These are phyloP conservation scores for Epinephelus cyanopodus DNA, from an alignment of 2,113 vertebrate species.

Conservation along the genomic window DNA sequence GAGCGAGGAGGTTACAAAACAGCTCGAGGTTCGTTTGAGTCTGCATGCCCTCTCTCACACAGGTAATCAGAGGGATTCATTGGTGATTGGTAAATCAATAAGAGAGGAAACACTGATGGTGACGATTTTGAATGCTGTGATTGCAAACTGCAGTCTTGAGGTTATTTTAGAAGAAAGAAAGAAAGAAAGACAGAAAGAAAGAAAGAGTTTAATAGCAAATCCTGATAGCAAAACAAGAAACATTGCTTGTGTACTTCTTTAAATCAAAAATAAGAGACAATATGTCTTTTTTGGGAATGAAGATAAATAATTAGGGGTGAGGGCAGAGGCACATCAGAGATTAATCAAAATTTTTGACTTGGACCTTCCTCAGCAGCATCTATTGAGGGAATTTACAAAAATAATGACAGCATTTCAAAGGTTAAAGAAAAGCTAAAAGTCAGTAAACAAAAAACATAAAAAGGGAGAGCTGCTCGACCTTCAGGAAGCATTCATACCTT, in stretches of 20 bases:
- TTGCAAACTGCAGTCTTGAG: background rate
- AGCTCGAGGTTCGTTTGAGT: constrained; percentile 13
- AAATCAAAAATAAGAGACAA: background rate
- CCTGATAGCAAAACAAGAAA: too few relatives aligned
- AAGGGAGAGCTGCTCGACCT: background rate
- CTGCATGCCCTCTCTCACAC: constrained; percentile 10
- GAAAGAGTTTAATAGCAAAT: too few relatives aligned
- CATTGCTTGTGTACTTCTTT: background rate
- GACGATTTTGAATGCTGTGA: background rate
- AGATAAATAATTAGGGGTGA: background rate
- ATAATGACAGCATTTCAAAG: background rate
- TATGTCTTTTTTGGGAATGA: background rate
- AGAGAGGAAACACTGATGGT: background rate
- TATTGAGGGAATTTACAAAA: background rate
- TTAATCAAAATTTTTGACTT: background rate
- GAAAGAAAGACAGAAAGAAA: background rate
- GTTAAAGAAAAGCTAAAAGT: background rate
- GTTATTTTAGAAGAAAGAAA: background rate
- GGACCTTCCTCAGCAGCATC: background rate
- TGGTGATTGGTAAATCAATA: constrained; percentile 29
- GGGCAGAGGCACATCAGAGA: background rate
- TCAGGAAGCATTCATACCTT: background rate
- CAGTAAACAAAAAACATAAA: background rate
- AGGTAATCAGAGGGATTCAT: constrained; percentile 8
- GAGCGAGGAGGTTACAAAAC: constrained; percentile 26